Conservation (phyloP, 2,797 vertebrate species). For the Helostoma temminkii region DNA sequence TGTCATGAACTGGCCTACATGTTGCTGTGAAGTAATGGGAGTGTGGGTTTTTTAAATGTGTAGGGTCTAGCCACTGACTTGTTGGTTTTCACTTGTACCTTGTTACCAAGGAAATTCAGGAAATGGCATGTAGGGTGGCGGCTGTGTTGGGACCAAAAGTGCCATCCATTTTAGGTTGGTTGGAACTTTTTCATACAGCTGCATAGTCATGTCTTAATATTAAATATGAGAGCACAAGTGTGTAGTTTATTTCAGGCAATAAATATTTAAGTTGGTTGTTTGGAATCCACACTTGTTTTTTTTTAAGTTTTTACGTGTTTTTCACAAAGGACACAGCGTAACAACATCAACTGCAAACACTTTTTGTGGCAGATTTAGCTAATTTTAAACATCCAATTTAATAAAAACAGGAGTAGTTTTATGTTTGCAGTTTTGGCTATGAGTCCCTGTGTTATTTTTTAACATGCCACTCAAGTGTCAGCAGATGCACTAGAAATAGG, state of each 20-base stretch:
- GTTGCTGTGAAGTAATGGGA: slow-evolving; percentile 30
- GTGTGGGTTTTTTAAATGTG: slow-evolving; percentile 24
- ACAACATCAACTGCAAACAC: too few relatives aligned
- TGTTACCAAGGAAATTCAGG: slow-evolving; percentile 46
- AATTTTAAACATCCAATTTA: too few relatives aligned
- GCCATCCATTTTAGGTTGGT: slow-evolving; percentile 11
- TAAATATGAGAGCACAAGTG: too few relatives aligned
- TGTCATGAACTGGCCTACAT: slow-evolving; percentile 50
- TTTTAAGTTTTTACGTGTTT: neutral
- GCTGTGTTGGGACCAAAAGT: slow-evolving; percentile 37
- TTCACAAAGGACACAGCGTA: neutral
- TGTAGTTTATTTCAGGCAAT: too few relatives aligned
- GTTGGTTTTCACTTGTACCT: slow-evolving; percentile 35
- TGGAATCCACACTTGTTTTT: too few relatives aligned
- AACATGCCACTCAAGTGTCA: too few relatives aligned
- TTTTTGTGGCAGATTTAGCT: too few relatives aligned
- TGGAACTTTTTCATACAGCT: slow-evolving; percentile 32
- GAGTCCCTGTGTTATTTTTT: too few relatives aligned
- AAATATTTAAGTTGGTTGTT: too few relatives aligned
- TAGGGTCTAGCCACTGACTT: slow-evolving; percentile 19
- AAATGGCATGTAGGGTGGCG: slow-evolving; percentile 58
- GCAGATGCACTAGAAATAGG: too few relatives aligned
- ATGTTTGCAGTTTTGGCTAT: too few relatives aligned
- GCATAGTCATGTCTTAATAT: slow-evolving; percentile 4
- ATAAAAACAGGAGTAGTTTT: too few relatives aligned